Evolutionary conservation across 2,113 vertebrate genomes (phyloP).

Genomic region (Lates calcarifer): DNA sequence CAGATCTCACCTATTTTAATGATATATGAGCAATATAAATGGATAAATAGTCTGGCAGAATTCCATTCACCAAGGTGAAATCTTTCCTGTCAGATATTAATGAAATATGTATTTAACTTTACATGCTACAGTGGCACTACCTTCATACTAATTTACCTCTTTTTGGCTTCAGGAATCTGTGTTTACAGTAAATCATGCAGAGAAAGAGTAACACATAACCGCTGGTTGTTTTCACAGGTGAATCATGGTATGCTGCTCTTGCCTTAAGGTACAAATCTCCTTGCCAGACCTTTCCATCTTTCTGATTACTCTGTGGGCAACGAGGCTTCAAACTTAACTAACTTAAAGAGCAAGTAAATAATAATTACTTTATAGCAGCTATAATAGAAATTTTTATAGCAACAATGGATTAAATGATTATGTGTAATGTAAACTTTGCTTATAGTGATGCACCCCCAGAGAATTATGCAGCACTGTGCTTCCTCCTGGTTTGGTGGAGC

Average conservation of each 20-base stretch:
- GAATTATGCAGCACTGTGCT: not conserved
- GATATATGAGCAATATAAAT: not conserved
- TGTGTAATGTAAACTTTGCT: not conserved
- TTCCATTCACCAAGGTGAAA: not conserved
- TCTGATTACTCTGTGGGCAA: conserved; percentile 20
- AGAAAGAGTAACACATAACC: conserved; percentile 8
- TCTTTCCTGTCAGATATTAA: not conserved
- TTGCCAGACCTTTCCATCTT: not conserved
- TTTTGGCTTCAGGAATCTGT: not conserved
- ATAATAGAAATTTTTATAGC: not conserved
- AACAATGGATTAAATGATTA: conserved; percentile 15
- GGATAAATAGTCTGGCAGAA: not conserved
- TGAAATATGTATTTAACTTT: not conserved
- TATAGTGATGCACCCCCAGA: not conserved
- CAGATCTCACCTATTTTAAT: not conserved
- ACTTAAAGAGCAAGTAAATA: not conserved
- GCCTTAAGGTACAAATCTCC: conserved; percentile 42
- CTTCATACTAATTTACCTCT: not conserved
- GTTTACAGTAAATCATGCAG: conserved; percentile 32
- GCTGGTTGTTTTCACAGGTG: conserved; percentile 52
- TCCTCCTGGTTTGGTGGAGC: not conserved
- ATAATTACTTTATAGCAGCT: conserved; percentile 12
- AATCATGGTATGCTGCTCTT: conserved; percentile 28
- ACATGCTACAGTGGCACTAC: not conserved
- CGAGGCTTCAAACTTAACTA: no score